Conservation (phyloP, 1,140 invertebrate genomes). For the Drosophila biarmipes region DNA sequence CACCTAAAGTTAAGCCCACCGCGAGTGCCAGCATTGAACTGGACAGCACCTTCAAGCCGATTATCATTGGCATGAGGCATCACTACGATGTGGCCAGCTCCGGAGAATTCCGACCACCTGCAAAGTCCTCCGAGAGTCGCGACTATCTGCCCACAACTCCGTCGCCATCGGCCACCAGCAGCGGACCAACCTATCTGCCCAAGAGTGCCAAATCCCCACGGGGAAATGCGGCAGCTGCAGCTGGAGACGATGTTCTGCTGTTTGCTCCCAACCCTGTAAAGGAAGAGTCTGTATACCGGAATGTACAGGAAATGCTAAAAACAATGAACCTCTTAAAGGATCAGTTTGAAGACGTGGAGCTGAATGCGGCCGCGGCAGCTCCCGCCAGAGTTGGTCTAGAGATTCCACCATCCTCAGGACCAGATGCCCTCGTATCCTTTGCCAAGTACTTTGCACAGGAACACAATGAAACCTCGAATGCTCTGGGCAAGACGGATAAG, state of each 20-base stretch:
- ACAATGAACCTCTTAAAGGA: constrained; percentile 82
- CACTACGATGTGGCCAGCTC: constrained; percentile 71
- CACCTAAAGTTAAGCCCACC: constrained; percentile 61
- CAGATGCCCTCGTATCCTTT: constrained; percentile 90
- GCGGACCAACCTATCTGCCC: constrained; percentile 78
- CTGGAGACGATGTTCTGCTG: constrained; percentile 64
- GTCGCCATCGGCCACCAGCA: constrained; percentile 59
- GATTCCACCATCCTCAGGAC: constrained; percentile 89
- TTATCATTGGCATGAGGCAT: constrained; percentile 77
- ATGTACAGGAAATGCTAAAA: constrained; percentile 85
- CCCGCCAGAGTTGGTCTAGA: constrained; percentile 86
- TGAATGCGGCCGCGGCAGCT: constrained; percentile 47
- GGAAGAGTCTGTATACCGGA: constrained; percentile 78
- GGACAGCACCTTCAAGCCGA: constrained; percentile 63
- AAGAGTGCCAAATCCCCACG: constrained; percentile 55
- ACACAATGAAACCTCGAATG: constrained; percentile 86
- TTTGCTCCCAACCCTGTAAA: constrained; percentile 70
- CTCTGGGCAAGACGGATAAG: constrained; percentile 49
- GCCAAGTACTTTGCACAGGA: constrained; percentile 91
- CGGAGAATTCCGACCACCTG: constrained; percentile 40
- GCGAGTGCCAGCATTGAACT: constrained; percentile 52
- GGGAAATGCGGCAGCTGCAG: constrained; percentile 40
- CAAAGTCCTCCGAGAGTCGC: constrained; percentile 54
- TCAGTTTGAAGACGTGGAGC: constrained; percentile 68
- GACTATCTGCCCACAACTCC: constrained; percentile 69